Conservation (phyloP, 1,140 invertebrate species). For the Drosophila tani region DNA sequence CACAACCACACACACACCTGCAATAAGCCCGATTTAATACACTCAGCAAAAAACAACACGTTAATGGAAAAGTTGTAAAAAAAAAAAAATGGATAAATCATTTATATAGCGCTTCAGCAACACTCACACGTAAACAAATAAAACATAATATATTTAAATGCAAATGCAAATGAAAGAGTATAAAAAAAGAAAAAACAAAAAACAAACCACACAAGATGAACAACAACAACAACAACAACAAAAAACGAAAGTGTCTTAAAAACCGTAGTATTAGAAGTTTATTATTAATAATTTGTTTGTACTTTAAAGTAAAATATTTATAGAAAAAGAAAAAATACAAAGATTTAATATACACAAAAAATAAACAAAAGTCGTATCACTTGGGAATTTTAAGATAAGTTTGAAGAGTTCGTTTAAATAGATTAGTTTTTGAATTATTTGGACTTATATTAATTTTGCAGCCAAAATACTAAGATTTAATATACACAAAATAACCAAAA, state of each 20-base stretch:
- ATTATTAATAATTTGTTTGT: conserved; percentile 84
- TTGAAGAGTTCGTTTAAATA: no score
- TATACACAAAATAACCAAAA: no score
- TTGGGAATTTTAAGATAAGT: neutral
- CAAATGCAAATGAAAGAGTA: conserved; percentile 58
- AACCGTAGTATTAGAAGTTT: conserved; percentile 83
- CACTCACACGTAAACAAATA: conserved; percentile 61
- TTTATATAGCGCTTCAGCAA: conserved; percentile 61
- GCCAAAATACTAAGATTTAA: no score
- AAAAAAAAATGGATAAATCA: conserved; percentile 62
- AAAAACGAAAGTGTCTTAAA: conserved; percentile 84
- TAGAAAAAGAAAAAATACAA: conserved; percentile 83
- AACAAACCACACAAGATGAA: conserved; percentile 75
- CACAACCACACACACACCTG: conserved; percentile 31
- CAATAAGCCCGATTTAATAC: conserved; percentile 31
- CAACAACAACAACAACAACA: conserved; percentile 79
- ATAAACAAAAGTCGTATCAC: conserved; percentile 36
- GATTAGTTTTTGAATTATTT: no score
- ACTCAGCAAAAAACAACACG: conserved; percentile 43
- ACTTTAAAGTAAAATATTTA: conserved; percentile 83
- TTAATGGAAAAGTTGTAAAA: conserved; percentile 67
- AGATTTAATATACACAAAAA: conserved; percentile 83
- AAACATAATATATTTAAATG: conserved; percentile 63
- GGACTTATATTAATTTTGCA: no score
- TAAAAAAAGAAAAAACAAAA: conserved; percentile 23